Conservation (phyloP, 2,797 vertebrate species). For the Cryptoblepharus egeriae region DNA sequence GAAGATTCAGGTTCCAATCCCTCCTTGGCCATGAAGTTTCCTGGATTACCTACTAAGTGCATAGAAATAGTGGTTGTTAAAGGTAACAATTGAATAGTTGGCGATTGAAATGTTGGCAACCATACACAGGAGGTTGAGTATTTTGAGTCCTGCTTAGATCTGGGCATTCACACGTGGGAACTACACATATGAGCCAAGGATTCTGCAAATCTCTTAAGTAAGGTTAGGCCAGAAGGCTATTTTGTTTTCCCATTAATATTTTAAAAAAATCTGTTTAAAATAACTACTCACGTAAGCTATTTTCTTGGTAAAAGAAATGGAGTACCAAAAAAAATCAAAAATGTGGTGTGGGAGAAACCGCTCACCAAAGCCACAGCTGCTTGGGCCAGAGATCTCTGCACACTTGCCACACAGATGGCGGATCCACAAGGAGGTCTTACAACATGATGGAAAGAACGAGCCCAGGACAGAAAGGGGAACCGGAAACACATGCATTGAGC, state of each 20-base stretch:
- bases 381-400: background rate
- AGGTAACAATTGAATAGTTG: no score
- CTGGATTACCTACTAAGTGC: no score
- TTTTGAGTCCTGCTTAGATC: background rate
- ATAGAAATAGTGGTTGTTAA: background rate
- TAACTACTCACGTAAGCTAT: accelerated
- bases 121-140: background rate
- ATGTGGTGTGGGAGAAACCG: background rate
- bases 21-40: no score
- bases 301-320: accelerated
- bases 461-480: slow-evolving; percentile 69
- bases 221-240: background rate
- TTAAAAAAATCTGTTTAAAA: background rate
- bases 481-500: slow-evolving; percentile 74
- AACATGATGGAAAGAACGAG: background rate
- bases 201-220: background rate
- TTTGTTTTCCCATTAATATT: background rate
- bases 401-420: background rate
- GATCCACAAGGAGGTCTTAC: slow-evolving; percentile 19
- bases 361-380: background rate
- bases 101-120: no score
- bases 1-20: no score
- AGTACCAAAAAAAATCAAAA: background rate
- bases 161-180: background rate
- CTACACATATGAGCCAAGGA: no score